phyloP scores from a whole-genome alignment of 2,888 invertebrate species.

The Drosophila anceps region DNA sequence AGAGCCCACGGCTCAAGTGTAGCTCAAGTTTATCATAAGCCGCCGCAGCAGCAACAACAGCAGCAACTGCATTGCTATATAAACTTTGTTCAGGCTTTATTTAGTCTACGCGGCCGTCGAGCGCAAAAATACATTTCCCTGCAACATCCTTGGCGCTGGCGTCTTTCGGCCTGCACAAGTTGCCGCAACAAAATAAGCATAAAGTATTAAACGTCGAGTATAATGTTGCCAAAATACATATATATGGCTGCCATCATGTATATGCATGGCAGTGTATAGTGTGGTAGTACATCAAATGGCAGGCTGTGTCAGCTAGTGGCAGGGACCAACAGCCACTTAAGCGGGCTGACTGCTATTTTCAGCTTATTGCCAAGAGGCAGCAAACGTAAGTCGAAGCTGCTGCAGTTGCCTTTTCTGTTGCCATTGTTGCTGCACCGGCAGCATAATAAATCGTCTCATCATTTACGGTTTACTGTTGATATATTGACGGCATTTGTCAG shows the following conservation, averaged over 20 bases:
- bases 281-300: conserved; percentile 43
- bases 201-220: conserved; percentile 70
- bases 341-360: conserved; percentile 49
- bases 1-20: conserved; percentile 27
- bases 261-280: conserved; percentile 4
- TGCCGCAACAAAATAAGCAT: conserved; percentile 71
- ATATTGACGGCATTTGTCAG: conserved; percentile 77
- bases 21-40: conserved; percentile 20
- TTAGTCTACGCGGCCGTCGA: conserved; percentile 37
- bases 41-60: conserved; percentile 7
- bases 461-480: conserved; percentile 72
- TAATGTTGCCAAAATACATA: conserved; percentile 73
- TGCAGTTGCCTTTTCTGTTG: conserved; percentile 11
- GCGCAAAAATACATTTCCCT: conserved; percentile 61
- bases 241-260: conserved; percentile 17
- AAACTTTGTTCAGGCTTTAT: conserved; percentile 59
- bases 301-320: conserved; percentile 11
- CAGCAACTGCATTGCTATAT: conserved; percentile 30
- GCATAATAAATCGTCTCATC: conserved; percentile 75
- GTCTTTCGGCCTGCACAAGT: conserved; percentile 27
- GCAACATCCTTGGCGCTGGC: conserved; percentile 22
- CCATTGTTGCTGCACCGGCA: conserved; percentile 28
- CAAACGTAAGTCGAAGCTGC: conserved; percentile 28
- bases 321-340: conserved; percentile 68
- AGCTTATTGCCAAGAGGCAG: conserved; percentile 66